Percentiles rank a stretch among this genome's conserved stretches.
Conservation (phyloP, 2,888 invertebrate genomes). For the Drosophila paranaensis region DNA sequence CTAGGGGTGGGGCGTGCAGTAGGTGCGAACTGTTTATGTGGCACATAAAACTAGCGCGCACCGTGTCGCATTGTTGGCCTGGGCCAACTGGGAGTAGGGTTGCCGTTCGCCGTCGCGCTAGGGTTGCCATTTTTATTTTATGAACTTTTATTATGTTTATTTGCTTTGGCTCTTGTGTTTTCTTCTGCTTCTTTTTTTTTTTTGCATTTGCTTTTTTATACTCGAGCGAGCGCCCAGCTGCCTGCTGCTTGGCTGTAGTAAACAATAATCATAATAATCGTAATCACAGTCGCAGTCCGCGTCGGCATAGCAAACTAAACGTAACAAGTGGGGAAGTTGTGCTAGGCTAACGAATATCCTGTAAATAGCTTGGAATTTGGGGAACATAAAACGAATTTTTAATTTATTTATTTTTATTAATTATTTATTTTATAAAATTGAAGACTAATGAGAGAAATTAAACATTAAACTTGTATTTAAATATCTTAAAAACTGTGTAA, state of each 20-base stretch:
- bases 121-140: constrained; percentile 67
- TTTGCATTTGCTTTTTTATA: constrained; percentile 51
- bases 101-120: constrained; percentile 7
- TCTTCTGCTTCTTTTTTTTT: constrained; percentile 29
- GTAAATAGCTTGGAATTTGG: background rate
- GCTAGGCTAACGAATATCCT: background rate
- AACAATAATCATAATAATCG: constrained; percentile 80
- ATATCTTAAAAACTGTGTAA: too few species aligned
- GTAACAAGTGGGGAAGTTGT: background rate
- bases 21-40: constrained; percentile 70
- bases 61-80: constrained; percentile 66
- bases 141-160: constrained; percentile 75
- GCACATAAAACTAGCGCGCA: constrained; percentile 73
- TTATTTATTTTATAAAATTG: too few species aligned
- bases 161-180: constrained; percentile 40
- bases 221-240: constrained; percentile 17
- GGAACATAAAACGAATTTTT: too few species aligned
- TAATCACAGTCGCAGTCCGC: constrained; percentile 62
- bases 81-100: constrained; percentile 12
- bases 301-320: background rate
- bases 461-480: too few species aligned
- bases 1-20: background rate
- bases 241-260: constrained; percentile 39
- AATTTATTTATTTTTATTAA: too few species aligned
- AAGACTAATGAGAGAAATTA: too few species aligned